phyloP scores from a whole-genome alignment of 2,113 vertebrate genomes.

The Vidua chalybeata region DNA sequence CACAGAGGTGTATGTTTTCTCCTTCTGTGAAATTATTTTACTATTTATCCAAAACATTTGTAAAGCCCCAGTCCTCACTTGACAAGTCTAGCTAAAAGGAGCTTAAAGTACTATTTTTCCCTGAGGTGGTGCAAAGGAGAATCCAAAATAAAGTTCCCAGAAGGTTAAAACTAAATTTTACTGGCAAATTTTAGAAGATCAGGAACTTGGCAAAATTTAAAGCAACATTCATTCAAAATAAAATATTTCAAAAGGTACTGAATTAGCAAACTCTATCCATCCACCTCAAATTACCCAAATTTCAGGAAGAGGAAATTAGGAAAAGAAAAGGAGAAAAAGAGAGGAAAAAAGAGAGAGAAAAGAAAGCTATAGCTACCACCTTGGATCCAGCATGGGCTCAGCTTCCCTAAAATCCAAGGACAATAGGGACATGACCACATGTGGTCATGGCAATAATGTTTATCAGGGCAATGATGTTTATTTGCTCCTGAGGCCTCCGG shows the following conservation, averaged over 20 bases:
- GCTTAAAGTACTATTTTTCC: neutral
- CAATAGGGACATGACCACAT: neutral
- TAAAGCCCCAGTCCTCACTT: accelerated
- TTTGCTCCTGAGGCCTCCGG: neutral
- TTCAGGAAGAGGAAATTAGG: neutral
- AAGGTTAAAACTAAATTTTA: neutral
- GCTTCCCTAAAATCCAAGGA: neutral
- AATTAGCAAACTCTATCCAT: neutral
- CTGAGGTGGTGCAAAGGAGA: neutral
- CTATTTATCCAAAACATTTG: neutral
- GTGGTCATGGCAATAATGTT: accelerated
- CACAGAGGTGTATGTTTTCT: neutral
- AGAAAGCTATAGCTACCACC: neutral
- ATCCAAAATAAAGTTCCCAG: neutral
- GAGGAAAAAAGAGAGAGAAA: neutral
- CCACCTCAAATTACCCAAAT: neutral
- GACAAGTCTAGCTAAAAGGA: neutral
- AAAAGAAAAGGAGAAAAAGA: neutral
- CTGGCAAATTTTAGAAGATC: neutral
- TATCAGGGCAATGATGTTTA: neutral
- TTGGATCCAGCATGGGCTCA: neutral
- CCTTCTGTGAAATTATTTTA: neutral
- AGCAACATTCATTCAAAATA: neutral
- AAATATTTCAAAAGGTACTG: neutral
- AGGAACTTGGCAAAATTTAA: neutral